Conservation (phyloP, 2,797 vertebrate genomes). For the Coregonus suidteri region DNA sequence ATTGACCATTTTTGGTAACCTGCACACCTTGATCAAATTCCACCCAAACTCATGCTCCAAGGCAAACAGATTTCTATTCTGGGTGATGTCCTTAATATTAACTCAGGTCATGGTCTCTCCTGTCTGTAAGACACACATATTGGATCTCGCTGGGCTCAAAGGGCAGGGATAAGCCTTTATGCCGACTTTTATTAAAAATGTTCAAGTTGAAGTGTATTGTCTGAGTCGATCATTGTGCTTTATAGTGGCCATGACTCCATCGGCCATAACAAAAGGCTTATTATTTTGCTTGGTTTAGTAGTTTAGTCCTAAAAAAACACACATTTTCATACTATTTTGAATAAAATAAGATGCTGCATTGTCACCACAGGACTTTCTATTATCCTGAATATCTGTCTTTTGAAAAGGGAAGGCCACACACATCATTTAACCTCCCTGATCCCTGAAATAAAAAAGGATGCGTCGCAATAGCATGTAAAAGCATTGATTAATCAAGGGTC, state of each 20-base stretch:
- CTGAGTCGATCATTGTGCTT: not conserved
- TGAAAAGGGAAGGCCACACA: too few species aligned
- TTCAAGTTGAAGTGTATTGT: not conserved
- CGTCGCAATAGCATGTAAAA: not conserved
- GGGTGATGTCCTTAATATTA: not conserved
- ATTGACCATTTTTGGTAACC: not conserved
- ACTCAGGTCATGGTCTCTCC: not conserved
- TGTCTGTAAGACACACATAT: not conserved
- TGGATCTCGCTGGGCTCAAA: not conserved
- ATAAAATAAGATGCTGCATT: too few species aligned
- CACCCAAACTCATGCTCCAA: not conserved
- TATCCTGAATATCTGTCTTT: too few species aligned
- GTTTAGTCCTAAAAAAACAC: too few species aligned
- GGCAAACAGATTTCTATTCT: not conserved
- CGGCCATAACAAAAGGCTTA: not conserved
- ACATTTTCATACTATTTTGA: too few species aligned
- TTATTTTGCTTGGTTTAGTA: too few species aligned
- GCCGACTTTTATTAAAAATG: not conserved
- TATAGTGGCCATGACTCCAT: not conserved
- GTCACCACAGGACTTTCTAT: too few species aligned
- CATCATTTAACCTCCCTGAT: too few species aligned
- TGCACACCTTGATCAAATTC: not conserved
- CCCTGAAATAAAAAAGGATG: too few species aligned
- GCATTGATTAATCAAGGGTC: too few species aligned
- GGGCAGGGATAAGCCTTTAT: not conserved